Conservation (phyloP, 2,888 invertebrate species). For the Itoplectis maculator region DNA sequence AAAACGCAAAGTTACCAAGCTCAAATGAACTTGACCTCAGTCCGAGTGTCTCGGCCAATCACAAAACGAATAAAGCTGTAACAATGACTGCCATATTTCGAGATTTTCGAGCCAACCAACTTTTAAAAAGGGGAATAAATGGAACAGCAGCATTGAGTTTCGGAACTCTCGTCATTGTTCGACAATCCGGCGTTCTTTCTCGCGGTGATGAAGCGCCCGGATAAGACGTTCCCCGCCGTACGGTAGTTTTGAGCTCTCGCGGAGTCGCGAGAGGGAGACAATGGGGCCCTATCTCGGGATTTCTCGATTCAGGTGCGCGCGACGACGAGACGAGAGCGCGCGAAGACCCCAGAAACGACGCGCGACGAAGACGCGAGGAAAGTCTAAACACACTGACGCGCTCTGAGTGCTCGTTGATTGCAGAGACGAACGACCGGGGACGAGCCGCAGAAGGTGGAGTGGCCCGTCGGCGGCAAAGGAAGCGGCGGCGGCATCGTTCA, state of each 20-base stretch:
- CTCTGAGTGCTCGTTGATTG: conserved; percentile 71
- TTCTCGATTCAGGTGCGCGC: conserved; percentile 46
- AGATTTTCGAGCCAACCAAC: no score
- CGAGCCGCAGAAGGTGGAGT: conserved; percentile 80
- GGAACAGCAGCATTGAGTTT: not conserved
- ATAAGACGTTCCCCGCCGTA: conserved; percentile 30
- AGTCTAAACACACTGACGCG: conserved; percentile 42
- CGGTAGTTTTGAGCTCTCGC: conserved; percentile 21
- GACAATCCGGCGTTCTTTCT: conserved; percentile 8
- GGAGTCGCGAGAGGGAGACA: conserved; percentile 56
- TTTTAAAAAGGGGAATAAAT: not conserved
- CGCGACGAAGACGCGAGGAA: conserved; percentile 27
- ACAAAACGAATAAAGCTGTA: no score
- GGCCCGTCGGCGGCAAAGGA: conserved; percentile 73
- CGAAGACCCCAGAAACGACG: not conserved
- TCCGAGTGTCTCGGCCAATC: no score
- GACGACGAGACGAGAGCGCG: conserved; percentile 49
- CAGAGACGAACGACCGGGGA: conserved; percentile 86
- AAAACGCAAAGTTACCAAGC: no score
- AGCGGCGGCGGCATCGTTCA: conserved; percentile 91
- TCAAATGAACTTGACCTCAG: no score
- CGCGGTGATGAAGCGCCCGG: conserved; percentile 34
- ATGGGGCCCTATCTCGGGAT: conserved; percentile 58
- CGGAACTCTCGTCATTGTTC: conserved; percentile 47
- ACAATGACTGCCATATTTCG: no score